A percentile compares a stretch with the other conserved stretches of the same genome.
Conservation (phyloP, 1,140 invertebrate species). For the Brachionus asplanchnoidis region DNA sequence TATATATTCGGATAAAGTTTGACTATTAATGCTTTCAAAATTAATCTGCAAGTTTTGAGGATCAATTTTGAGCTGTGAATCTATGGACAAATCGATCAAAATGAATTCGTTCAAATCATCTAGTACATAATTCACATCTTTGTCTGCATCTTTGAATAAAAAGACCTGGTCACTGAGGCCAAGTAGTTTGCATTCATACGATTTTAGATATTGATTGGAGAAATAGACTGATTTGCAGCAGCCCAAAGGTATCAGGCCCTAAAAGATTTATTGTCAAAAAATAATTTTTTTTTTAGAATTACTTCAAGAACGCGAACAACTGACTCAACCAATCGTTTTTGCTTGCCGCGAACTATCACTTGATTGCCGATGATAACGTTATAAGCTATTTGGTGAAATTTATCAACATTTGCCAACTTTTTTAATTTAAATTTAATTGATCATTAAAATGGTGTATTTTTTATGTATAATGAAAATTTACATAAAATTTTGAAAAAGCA, state of each 20-base stretch:
- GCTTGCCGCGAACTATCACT: slow-evolving; percentile 5
- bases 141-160: background rate
- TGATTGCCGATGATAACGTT: slow-evolving; percentile 23
- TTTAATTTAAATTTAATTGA: no score
- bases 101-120: slow-evolving; percentile 23
- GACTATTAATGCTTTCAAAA: background rate
- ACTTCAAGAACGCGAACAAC: slow-evolving; percentile 6
- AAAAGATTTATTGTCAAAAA: background rate
- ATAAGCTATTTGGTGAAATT: slow-evolving; percentile 33
- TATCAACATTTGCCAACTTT: background rate
- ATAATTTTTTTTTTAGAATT: background rate
- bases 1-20: background rate
- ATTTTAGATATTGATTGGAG: slow-evolving; percentile 14
- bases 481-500: no score
- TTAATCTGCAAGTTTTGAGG: background rate
- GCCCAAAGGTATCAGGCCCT: background rate
- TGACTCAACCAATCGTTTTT: background rate
- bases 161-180: background rate
- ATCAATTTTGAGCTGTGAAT: background rate
- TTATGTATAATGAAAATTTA: no score
- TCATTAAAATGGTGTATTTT: no score
- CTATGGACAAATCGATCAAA: background rate
- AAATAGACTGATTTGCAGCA: slow-evolving; percentile 23
- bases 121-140: background rate
- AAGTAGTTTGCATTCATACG: slow-evolving; percentile 36